phyloP scores from a whole-genome alignment of 2,888 invertebrate species.

The Bellardia pandia region DNA sequence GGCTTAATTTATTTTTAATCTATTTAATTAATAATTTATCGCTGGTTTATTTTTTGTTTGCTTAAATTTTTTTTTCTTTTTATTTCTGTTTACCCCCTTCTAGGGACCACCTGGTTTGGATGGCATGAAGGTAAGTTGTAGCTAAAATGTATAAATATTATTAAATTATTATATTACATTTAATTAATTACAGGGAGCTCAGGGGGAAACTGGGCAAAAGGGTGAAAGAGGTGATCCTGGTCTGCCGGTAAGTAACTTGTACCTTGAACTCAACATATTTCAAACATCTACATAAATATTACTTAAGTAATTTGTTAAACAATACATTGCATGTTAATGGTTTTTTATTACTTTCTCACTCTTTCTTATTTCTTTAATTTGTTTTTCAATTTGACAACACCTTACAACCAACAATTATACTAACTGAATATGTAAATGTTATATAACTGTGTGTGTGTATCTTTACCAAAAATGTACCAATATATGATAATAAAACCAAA shows the following conservation, averaged over 20 bases:
- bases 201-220: conserved; percentile 95
- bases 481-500: conserved; percentile 79
- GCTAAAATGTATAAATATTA: neutral
- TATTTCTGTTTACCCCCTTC: conserved; percentile 69
- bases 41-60: conserved; percentile 15
- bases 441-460: conserved; percentile 60
- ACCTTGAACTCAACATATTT: neutral
- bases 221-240: conserved; percentile 97
- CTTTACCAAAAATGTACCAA: conserved; percentile 34
- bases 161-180: conserved; percentile 17
- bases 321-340: conserved; percentile 58
- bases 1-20: conserved; percentile 12
- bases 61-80: conserved; percentile 70
- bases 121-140: conserved; percentile 93
- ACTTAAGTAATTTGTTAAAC: neutral
- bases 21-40: conserved; percentile 3
- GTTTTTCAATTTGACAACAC: conserved; percentile 73
- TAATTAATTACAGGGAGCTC: conserved; percentile 89
- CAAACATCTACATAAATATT: neutral
- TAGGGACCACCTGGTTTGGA: conserved; percentile 97
- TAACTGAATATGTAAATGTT: conserved; percentile 66
- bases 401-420: conserved; percentile 61
- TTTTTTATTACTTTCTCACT: conserved; percentile 52
- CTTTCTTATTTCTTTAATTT: conserved; percentile 68
- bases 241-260: conserved; percentile 90